Evolutionary conservation across 2,888 invertebrate genomes (phyloP), one percentile per base, ranked within the genome.

Genomic region (Lochmaea crataegi): DNA sequence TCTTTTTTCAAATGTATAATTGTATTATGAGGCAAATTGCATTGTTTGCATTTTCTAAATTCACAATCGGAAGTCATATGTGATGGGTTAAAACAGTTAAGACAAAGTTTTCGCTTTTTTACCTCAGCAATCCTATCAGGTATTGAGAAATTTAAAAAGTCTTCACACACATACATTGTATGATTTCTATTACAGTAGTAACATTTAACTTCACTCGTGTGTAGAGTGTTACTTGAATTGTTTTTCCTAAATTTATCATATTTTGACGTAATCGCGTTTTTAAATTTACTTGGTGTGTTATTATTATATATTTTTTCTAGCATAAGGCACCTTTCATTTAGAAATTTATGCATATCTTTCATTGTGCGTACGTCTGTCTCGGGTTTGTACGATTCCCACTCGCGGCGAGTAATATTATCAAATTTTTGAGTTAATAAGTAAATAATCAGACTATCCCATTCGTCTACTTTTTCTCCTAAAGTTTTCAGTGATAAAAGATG

Each of bases 371-470:
- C 61, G 12, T 68, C 66, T n/a, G 26, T 7, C 48, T 61, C 58
- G 32, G 58, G 41, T 38, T 66, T 51, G 26, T 48, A 68, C 18
- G 65, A 67, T 51, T 76, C 72, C 76, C 76, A 72, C 5, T 68
- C 74, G 16, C 69, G 18, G 5, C 66, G 18, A 3, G 76, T 76
- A 3, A 63, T 58, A n/a, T 64, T 56, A 69, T 76, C 74, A 57
- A 76, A 76, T 69, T 76, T 76, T 45, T 38, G 48, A 2, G 58
- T 67, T 22, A 75, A 18, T 3, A 75, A 56, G 26, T 75, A 73
- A 58, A 72, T 71, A 38, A 76, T 60, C 38, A 74, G 41, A 22
- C 48, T 16, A 32, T 74, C 74, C 74, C 74, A 76, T 16, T 22
- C 6, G 32, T 74, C 70, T 2, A 45, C 45, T 4, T 16, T 58